Conservation (phyloP, 2,797 vertebrate genomes). For the Salmo trutta region DNA sequence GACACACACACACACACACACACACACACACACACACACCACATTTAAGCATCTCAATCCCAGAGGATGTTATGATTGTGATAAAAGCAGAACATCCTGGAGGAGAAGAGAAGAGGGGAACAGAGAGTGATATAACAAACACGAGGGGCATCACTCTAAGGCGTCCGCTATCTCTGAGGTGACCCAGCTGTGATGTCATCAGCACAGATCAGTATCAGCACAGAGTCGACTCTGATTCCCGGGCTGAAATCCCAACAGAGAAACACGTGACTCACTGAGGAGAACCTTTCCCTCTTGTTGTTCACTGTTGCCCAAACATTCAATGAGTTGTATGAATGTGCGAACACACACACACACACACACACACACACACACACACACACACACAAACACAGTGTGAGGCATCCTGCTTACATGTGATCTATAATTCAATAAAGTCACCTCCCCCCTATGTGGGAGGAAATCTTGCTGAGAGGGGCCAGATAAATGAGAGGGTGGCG, state of each 20-base stretch:
- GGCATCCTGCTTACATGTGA: constrained; percentile 37
- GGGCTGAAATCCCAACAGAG: constrained; percentile 45
- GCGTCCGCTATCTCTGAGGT: constrained; percentile 42
- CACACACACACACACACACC: background rate
- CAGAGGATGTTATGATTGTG: background rate
- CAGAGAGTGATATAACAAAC: constrained; percentile 28
- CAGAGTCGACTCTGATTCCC: constrained; percentile 37
- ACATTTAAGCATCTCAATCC: background rate
- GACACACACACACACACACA: background rate
- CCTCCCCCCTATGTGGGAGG: background rate
- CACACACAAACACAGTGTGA: constrained; percentile 25
- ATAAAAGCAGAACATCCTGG: constrained; percentile 12
- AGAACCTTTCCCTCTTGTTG: constrained; percentile 55
- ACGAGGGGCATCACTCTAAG: constrained; percentile 60
- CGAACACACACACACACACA: background rate
- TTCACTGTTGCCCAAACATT: background rate
- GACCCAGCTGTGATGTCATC: constrained; percentile 29
- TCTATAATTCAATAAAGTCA: constrained; percentile 22
- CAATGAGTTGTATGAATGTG: background rate
- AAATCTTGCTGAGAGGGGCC: background rate
- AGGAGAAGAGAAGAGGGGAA: constrained; percentile 35
- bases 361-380: constrained; percentile 38
- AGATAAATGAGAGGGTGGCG: background rate
- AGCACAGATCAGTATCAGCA: constrained; percentile 37
- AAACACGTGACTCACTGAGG: constrained; percentile 56